These are phyloP conservation scores for Pangasius krempfi DNA, from an alignment of 2,797 vertebrate genomes.

Conservation along the genomic window DNA sequence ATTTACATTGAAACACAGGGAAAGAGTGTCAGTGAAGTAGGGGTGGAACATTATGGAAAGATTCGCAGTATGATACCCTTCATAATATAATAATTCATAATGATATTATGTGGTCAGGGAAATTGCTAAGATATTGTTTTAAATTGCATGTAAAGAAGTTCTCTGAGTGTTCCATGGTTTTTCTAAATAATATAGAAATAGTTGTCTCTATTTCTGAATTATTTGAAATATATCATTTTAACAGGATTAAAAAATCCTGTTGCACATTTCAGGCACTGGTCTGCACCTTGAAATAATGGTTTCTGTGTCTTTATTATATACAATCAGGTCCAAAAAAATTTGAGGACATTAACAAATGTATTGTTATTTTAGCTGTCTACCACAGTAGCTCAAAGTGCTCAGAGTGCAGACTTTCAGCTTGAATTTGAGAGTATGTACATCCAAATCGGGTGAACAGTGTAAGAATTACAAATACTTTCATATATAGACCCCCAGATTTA, in stretches of 20 bases:
- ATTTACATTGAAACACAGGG: slow-evolving; percentile 7
- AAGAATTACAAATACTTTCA: neutral
- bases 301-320: neutral
- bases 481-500: neutral
- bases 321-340: neutral
- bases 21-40: neutral
- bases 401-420: neutral
- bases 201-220: neutral
- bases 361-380: neutral
- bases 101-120: neutral
- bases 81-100: too few species aligned
- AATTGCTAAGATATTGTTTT: neutral
- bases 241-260: neutral
- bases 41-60: neutral
- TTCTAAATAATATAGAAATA: neutral
- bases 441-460: neutral
- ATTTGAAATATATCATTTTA: neutral
- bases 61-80: neutral
- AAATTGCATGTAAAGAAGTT: neutral
- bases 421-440: neutral
- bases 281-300: neutral
- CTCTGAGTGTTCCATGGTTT: neutral
- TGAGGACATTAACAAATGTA: neutral
- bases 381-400: neutral
- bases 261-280: neutral